These are phyloP conservation scores for Nymphalis polychloros DNA, from an alignment of 2,888 invertebrate genomes.

Conservation along the genomic window DNA sequence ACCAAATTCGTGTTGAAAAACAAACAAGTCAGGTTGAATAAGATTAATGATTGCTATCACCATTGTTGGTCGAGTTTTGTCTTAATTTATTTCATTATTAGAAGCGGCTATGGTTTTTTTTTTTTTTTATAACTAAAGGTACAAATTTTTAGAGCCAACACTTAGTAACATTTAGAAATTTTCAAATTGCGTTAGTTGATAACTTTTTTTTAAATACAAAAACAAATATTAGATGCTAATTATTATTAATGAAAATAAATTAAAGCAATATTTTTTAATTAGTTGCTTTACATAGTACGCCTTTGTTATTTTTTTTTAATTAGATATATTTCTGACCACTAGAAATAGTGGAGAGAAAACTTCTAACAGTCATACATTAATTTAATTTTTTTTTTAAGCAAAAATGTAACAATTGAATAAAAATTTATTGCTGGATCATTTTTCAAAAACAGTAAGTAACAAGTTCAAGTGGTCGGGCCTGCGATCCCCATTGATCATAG, in stretches of 20 bases:
- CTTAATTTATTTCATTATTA: slow-evolving; percentile 72
- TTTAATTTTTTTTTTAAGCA: too few species aligned
- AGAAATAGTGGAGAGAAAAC: too few species aligned
- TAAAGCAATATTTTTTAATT: too few species aligned
- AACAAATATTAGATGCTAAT: background rate
- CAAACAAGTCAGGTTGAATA: slow-evolving; percentile 63
- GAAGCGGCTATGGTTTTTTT: slow-evolving; percentile 40
- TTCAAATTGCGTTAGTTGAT: too few species aligned
- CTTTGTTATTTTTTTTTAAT: too few species aligned
- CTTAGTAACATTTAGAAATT: too few species aligned
- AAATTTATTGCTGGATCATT: background rate
- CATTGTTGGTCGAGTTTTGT: slow-evolving; percentile 54
- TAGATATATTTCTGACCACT: too few species aligned
- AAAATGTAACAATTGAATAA: too few species aligned
- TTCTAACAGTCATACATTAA: too few species aligned
- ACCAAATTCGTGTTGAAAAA: slow-evolving; percentile 66
- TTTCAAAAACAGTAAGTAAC: slow-evolving; percentile 7
- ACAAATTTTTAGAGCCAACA: background rate
- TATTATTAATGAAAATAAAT: too few species aligned
- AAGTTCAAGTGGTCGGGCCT: slow-evolving; percentile 25
- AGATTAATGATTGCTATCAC: slow-evolving; percentile 60
- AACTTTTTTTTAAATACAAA: background rate
- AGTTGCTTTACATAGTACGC: too few species aligned
- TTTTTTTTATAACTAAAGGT: background rate
- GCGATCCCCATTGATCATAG: slow-evolving; percentile 49